phyloP scores from a whole-genome alignment of 2,113 vertebrate species.

The Picathartes gymnocephalus region DNA sequence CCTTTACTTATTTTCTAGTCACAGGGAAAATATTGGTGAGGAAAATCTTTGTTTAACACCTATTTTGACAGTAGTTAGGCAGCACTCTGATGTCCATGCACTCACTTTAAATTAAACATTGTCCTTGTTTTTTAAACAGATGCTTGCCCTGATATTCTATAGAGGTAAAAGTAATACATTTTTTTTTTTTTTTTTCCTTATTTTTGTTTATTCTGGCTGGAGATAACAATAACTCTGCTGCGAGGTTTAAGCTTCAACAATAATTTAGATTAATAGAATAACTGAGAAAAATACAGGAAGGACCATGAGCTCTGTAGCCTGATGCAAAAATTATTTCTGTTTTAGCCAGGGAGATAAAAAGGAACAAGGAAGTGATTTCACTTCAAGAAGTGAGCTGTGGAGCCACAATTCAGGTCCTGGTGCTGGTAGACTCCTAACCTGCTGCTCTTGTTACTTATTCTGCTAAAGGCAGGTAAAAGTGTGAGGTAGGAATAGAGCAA shows the following conservation, averaged over 20 bases:
- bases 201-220: conserved; percentile 27
- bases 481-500: neutral
- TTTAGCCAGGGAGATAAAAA: neutral
- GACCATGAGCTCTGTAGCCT: neutral
- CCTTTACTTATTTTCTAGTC: neutral
- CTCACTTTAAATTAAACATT: neutral
- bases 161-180: neutral
- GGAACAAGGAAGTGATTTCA: neutral
- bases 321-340: neutral
- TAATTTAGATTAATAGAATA: neutral
- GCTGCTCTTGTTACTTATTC: neutral
- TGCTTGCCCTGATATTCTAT: neutral
- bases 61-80: conserved; percentile 29
- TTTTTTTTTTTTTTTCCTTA: conserved; percentile 2
- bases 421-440: neutral
- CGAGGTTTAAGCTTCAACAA: neutral
- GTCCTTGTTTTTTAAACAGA: neutral
- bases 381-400: neutral
- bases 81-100: neutral
- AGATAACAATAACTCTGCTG: neutral
- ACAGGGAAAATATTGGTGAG: neutral
- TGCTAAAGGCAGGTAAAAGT: neutral
- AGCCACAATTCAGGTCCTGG: neutral
- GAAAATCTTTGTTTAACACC: neutral
- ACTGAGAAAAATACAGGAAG: neutral